A percentile compares a stretch with the other conserved stretches of the same genome.
These are phyloP conservation scores for Ifrita kowaldi DNA, from an alignment of 2,113 vertebrate genomes.

Conservation along the genomic window DNA sequence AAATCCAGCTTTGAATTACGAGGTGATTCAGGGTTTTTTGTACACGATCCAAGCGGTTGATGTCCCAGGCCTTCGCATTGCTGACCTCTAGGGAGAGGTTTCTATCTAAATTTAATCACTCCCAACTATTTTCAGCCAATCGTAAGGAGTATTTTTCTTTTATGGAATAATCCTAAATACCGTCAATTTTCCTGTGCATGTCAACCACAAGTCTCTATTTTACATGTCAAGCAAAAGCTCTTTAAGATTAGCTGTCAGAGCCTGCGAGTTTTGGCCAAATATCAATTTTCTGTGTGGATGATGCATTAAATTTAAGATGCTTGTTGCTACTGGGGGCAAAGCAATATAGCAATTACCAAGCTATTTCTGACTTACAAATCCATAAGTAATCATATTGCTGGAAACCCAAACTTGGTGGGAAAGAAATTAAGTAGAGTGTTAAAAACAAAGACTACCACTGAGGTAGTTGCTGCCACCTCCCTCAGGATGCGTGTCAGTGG, in stretches of 20 bases:
- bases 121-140: neutral
- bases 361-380: conserved; percentile 46
- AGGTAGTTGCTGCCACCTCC: neutral
- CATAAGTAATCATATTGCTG: conserved; percentile 22
- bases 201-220: conserved; percentile 30
- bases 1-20: neutral
- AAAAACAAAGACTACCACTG: neutral
- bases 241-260: conserved; percentile 47
- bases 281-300: conserved; percentile 51
- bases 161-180: conserved; percentile 6
- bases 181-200: neutral
- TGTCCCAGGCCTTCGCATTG: rapidly evolving
- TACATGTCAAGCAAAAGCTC: conserved; percentile 13
- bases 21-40: neutral
- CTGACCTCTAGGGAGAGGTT: neutral
- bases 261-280: neutral
- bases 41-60: neutral
- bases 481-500: rapidly evolving
- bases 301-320: conserved; percentile 29
- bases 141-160: neutral
- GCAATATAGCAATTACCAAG: conserved; percentile 51
- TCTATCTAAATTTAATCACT: neutral
- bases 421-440: neutral
- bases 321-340: neutral
- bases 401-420: neutral